phyloP scores from a whole-genome alignment of 2,797 vertebrate genomes.

The Arnoldichthys spilopterus region DNA sequence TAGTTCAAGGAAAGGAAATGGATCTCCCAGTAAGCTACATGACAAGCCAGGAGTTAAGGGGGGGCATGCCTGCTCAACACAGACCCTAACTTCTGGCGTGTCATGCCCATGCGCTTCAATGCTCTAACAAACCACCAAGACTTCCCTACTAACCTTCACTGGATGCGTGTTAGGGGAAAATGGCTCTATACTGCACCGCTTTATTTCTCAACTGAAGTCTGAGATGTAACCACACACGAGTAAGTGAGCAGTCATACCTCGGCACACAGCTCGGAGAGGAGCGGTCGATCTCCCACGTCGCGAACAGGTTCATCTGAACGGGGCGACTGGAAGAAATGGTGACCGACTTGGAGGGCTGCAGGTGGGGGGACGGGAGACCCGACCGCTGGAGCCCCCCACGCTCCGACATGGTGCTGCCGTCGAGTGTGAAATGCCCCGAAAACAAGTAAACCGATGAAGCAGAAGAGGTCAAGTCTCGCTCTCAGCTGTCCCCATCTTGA shows the following conservation, averaged over 20 bases:
- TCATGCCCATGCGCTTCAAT: too few relatives aligned
- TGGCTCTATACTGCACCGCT: background rate
- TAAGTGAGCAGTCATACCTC: constrained; percentile 67
- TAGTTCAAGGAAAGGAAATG: too few relatives aligned
- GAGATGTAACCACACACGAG: background rate
- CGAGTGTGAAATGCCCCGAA: background rate
- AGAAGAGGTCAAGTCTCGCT: background rate
- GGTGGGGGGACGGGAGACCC: constrained; percentile 60
- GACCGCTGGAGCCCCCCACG: constrained; percentile 64
- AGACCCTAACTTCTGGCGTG: too few relatives aligned
- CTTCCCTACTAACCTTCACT: background rate
- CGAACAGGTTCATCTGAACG: constrained; percentile 83
- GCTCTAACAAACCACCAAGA: too few relatives aligned
- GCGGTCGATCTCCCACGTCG: constrained; percentile 82
- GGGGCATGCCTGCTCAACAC: too few relatives aligned
- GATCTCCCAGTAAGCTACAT: too few relatives aligned
- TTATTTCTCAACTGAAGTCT: background rate
- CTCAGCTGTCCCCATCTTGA: constrained; percentile 12
- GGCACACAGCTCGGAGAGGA: constrained; percentile 82
- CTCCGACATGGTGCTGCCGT: constrained; percentile 56
- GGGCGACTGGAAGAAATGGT: constrained; percentile 66
- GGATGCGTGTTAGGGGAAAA: background rate
- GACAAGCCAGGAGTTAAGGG: too few relatives aligned
- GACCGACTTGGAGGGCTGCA: constrained; percentile 62
- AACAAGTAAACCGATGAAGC: background rate